Percentiles rank a stretch among this genome's conserved stretches.
phyloP scores from a whole-genome alignment of 1,140 invertebrate species.

The Neodiprion fabricii region DNA sequence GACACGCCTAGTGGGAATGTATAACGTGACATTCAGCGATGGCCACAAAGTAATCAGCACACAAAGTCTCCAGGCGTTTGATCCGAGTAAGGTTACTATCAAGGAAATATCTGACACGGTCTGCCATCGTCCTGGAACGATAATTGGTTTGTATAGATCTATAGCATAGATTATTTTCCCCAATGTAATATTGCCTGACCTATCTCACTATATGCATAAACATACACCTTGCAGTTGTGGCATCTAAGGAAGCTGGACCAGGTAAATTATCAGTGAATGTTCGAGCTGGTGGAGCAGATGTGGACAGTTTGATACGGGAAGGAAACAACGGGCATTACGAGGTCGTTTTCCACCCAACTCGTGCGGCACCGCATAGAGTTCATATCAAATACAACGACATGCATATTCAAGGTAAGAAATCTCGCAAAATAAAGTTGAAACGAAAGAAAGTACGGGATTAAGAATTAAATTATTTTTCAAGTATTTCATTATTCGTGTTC shows the following conservation, averaged over 20 bases:
- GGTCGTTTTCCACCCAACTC: conserved; percentile 85
- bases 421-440: background rate
- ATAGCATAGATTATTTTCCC: conserved; percentile 6
- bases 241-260: conserved; percentile 78
- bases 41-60: conserved; percentile 65
- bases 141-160: conserved; percentile 66
- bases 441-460: too few species aligned
- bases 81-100: conserved; percentile 82
- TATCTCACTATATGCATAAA: conserved; percentile 6
- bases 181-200: conserved; percentile 4
- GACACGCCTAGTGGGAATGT: conserved; percentile 67
- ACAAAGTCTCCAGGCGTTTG: conserved; percentile 83
- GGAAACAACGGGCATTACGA: conserved; percentile 76
- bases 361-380: conserved; percentile 82
- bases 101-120: conserved; percentile 80
- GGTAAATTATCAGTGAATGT: conserved; percentile 83
- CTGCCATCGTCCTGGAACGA: conserved; percentile 82
- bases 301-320: conserved; percentile 80
- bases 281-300: conserved; percentile 78
- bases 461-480: too few species aligned
- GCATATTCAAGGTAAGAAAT: conserved; percentile 50
- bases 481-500: too few species aligned
- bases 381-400: conserved; percentile 59
- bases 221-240: conserved; percentile 59
- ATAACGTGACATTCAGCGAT: conserved; percentile 66